Conservation (phyloP, 2,888 invertebrate species). For the Melanargia galathea region DNA sequence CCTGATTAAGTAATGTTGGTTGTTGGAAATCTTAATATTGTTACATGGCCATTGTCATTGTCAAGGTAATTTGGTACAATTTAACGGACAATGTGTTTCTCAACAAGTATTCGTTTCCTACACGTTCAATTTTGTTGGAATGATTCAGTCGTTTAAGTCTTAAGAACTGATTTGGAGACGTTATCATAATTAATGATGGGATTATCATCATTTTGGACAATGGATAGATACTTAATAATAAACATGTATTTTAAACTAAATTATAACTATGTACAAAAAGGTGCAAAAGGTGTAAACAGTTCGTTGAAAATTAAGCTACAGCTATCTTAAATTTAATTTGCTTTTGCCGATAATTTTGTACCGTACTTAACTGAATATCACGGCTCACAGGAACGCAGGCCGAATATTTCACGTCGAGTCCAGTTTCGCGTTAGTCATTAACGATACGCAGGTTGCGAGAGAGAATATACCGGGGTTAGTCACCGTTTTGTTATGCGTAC, state of each 20-base stretch:
- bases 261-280: background rate
- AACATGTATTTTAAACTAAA: background rate
- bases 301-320: too few relatives aligned
- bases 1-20: slow-evolving; percentile 44
- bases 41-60: slow-evolving; percentile 41
- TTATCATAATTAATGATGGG: slow-evolving; percentile 5
- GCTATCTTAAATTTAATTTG: background rate
- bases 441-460: slow-evolving; percentile 44
- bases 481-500: slow-evolving; percentile 72
- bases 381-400: slow-evolving; percentile 32
- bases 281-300: too few relatives aligned
- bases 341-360: background rate
- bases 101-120: slow-evolving; percentile 9
- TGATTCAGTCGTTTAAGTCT: slow-evolving; percentile 18
- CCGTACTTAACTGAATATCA: background rate
- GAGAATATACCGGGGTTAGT: slow-evolving; percentile 54
- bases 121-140: slow-evolving; percentile 24
- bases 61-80: slow-evolving; percentile 44
- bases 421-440: slow-evolving; percentile 45
- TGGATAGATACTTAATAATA: background rate
- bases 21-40: slow-evolving; percentile 40
- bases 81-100: slow-evolving; percentile 30
- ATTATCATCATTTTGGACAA: background rate
- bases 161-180: slow-evolving; percentile 3
- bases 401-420: slow-evolving; percentile 38